These are phyloP conservation scores for Parnassius glacialis DNA, from an alignment of 2,888 invertebrate genomes.

Conservation along the genomic window DNA sequence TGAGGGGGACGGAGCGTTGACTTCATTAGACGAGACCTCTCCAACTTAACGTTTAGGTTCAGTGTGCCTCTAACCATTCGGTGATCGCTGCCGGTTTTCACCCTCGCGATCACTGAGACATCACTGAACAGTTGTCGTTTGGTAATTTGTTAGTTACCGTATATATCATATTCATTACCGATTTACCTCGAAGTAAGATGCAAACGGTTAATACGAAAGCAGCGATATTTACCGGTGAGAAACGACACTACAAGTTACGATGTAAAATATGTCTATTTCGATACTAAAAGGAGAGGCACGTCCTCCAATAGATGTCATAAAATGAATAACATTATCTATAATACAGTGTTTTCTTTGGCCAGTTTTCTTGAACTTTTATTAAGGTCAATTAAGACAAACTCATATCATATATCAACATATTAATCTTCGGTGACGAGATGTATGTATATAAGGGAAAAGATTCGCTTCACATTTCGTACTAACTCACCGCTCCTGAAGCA, in stretches of 20 bases:
- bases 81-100: no score
- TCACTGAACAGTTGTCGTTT: no score
- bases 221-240: conserved; percentile 1
- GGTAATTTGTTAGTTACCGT: no score
- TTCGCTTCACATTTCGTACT: conserved; percentile 33
- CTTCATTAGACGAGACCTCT: no score
- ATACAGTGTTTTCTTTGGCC: conserved; percentile 15
- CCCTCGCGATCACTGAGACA: no score
- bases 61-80: no score
- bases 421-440: conserved; percentile 12
- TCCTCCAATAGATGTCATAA: conserved; percentile 9
- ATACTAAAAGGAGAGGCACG: conserved; percentile 11
- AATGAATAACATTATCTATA: conserved; percentile 15
- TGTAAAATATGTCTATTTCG: no score
- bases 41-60: no score
- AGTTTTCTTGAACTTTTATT: not conserved
- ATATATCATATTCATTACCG: no score
- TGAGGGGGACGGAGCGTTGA: no score
- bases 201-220: not conserved
- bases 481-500: conserved; percentile 31
- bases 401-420: no score
- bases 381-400: not conserved
- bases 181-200: no score
- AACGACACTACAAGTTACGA: not conserved
- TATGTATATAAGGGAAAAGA: conserved; percentile 49